A percentile compares a stretch with the other conserved stretches of the same genome.
These are phyloP conservation scores for Drosophila stalkeri DNA, from an alignment of 2,888 invertebrate species.

Conservation along the genomic window DNA sequence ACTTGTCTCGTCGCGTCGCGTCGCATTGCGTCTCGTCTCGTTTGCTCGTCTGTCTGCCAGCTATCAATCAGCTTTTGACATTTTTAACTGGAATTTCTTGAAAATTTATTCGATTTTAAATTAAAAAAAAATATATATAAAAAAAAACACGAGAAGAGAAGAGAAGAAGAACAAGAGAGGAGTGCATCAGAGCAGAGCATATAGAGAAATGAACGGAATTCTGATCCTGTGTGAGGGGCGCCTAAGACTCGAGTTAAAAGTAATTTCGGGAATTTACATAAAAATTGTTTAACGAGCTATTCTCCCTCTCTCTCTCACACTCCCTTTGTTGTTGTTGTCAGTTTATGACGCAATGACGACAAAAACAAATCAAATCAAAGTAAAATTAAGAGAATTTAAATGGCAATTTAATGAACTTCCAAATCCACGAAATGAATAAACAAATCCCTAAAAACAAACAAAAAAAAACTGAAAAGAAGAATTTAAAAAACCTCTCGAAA, in stretches of 20 bases:
- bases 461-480: background rate
- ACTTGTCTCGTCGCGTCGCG: conserved; percentile 6
- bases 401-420: conserved; percentile 80
- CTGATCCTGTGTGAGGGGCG: conserved; percentile 51
- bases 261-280: conserved; percentile 79
- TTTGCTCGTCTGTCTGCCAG: conserved; percentile 63
- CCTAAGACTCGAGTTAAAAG: conserved; percentile 47
- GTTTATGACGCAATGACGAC: conserved; percentile 54
- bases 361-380: conserved; percentile 56
- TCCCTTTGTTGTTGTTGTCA: background rate
- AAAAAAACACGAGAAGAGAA: background rate
- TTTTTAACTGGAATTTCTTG: conserved; percentile 82
- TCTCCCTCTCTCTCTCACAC: background rate
- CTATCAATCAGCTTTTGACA: conserved; percentile 83
- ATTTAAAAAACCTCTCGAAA: conserved; percentile 37
- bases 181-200: background rate
- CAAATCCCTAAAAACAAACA: conserved; percentile 18
- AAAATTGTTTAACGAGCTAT: conserved; percentile 69
- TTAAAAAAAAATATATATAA: conserved; percentile 58
- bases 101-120: conserved; percentile 82
- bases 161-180: background rate
- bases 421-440: conserved; percentile 76
- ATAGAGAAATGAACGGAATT: conserved; percentile 31
- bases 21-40: conserved; percentile 9
- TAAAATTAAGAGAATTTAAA: conserved; percentile 74